phyloP scores from a whole-genome alignment of 2,797 vertebrate species.

The Acrossocheilus wenchowensis region DNA sequence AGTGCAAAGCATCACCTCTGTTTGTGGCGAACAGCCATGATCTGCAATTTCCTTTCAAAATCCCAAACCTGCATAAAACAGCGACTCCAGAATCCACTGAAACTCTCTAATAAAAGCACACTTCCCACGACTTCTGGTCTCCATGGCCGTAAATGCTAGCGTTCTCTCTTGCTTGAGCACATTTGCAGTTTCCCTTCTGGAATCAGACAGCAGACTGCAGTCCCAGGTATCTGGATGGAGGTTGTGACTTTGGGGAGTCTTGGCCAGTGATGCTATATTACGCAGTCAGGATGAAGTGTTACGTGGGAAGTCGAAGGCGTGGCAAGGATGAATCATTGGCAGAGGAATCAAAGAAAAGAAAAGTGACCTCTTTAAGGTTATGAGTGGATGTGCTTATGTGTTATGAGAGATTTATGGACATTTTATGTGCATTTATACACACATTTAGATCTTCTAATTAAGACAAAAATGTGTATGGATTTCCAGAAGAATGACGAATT shows the following conservation, averaged over 20 bases:
- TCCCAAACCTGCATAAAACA: slow-evolving; percentile 28
- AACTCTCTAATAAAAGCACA: slow-evolving; percentile 1
- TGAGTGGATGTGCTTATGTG: neutral
- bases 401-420: neutral
- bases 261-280: slow-evolving; percentile 61
- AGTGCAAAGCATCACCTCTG: slow-evolving; percentile 50
- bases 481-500: neutral
- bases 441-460: slow-evolving; percentile 5
- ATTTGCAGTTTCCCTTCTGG: slow-evolving; percentile 28
- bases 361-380: slow-evolving; percentile 32
- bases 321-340: slow-evolving; percentile 38
- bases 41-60: slow-evolving; percentile 29
- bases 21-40: slow-evolving; percentile 57
- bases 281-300: slow-evolving; percentile 51
- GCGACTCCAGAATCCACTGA: slow-evolving; percentile 34
- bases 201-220: slow-evolving; percentile 66
- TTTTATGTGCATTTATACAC: neutral
- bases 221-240: slow-evolving; percentile 65
- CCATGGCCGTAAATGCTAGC: slow-evolving; percentile 24
- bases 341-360: slow-evolving; percentile 20
- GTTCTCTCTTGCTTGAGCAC: slow-evolving; percentile 25
- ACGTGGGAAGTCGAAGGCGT: slow-evolving; percentile 38
- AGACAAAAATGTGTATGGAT: neutral
- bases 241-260: slow-evolving; percentile 60
- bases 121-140: slow-evolving; percentile 30